A percentile compares a stretch with the other conserved stretches of the same genome.
Conservation (phyloP, 2,113 vertebrate genomes). For the Podiceps cristatus region DNA sequence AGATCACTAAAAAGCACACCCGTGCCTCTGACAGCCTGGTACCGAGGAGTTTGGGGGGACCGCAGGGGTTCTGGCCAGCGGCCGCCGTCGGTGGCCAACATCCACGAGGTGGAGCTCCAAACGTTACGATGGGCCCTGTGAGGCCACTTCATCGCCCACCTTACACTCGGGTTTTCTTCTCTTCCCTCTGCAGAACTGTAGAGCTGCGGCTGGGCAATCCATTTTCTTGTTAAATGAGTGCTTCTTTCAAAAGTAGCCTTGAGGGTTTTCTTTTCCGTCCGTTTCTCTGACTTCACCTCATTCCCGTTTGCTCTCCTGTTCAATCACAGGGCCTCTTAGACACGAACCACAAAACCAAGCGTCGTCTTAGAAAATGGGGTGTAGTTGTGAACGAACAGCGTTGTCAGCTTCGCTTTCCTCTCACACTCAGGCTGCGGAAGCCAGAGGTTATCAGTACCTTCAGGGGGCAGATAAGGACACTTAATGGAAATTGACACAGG, state of each 20-base stretch:
- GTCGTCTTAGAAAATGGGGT: background rate
- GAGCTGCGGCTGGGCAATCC: background rate
- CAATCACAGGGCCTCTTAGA: background rate
- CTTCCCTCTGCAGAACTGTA: background rate
- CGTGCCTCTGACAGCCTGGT: rapidly evolving
- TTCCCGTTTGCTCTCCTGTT: rapidly evolving
- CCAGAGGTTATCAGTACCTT: background rate
- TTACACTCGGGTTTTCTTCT: rapidly evolving
- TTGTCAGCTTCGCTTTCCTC: background rate
- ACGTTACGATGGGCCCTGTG: rapidly evolving
- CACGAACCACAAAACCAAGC: rapidly evolving
- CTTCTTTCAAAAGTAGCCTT: background rate
- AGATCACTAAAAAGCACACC: rapidly evolving
- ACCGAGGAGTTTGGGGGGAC: rapidly evolving
- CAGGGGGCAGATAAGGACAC: background rate
- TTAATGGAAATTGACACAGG: background rate
- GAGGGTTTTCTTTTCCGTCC: background rate
- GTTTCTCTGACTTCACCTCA: background rate
- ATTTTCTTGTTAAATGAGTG: background rate
- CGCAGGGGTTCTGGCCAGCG: background rate
- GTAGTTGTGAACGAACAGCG: rapidly evolving
- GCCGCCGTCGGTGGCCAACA: background rate
- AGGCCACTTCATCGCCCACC: rapidly evolving
- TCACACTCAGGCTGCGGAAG: background rate
- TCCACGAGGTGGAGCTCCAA: background rate